Evolutionary conservation across 2,113 vertebrate genomes (phyloP).

Genomic region (Montifringilla adamsi): DNA sequence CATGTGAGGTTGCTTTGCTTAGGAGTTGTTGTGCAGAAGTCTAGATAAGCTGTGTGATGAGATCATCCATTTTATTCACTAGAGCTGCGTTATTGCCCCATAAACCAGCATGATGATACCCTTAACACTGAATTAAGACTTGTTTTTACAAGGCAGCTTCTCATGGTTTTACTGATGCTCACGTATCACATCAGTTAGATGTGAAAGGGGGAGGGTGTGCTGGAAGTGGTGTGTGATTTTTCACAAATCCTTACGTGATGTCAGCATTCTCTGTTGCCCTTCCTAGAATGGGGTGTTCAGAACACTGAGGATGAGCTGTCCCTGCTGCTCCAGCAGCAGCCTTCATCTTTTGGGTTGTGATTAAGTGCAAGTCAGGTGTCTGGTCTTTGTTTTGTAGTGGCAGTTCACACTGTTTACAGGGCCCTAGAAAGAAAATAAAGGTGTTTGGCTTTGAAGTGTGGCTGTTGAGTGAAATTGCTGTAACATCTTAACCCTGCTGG

Average conservation of each 20-base stretch:
- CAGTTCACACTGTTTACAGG: not conserved
- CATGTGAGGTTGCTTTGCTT: not conserved
- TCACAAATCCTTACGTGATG: not conserved
- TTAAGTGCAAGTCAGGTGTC: not conserved
- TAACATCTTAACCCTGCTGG: accelerated
- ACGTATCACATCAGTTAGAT: not conserved
- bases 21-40: not conserved
- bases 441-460: not conserved
- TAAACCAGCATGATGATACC: slow-evolving; percentile 36
- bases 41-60: not conserved
- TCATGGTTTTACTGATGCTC: not conserved
- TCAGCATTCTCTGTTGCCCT: not conserved
- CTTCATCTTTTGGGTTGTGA: not conserved
- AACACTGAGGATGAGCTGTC: not conserved
- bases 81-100: slow-evolving; percentile 19
- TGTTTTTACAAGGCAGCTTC: slow-evolving; percentile 32
- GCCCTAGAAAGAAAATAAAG: not conserved
- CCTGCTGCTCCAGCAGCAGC: not conserved
- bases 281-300: not conserved
- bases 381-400: not conserved
- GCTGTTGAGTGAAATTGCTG: not conserved
- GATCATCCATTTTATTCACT: not conserved
- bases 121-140: slow-evolving; percentile 44
- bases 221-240: not conserved
- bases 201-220: not conserved